Conservation (phyloP, 2,888 invertebrate species). For the Leucophenga montana region DNA sequence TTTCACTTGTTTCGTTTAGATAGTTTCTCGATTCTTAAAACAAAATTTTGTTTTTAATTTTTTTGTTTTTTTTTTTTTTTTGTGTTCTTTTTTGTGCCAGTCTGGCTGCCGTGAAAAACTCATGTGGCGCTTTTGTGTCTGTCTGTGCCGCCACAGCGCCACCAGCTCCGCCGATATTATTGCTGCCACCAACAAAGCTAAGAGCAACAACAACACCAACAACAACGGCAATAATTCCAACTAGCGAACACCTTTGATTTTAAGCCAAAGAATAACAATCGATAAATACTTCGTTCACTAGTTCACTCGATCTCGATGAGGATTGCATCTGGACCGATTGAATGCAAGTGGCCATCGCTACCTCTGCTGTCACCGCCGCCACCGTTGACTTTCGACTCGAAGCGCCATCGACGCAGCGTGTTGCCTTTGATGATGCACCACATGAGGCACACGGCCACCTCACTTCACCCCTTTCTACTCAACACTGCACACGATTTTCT, state of each 20-base stretch:
- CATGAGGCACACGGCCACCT: no score
- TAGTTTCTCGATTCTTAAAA: no score
- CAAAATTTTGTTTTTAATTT: constrained; percentile 21
- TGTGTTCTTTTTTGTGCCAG: constrained; percentile 43
- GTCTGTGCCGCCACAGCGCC: constrained; percentile 48
- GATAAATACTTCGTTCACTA: no score
- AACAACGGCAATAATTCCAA: constrained; percentile 58
- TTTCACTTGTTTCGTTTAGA: no score
- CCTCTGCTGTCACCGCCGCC: neutral
- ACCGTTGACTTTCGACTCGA: constrained; percentile 22
- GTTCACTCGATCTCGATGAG: no score
- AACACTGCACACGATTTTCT: neutral
- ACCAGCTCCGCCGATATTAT: constrained; percentile 4
- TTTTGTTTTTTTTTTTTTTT: constrained; percentile 30
- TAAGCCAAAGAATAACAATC: no score
- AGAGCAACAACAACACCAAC: constrained; percentile 19
- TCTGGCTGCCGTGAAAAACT: constrained; percentile 51
- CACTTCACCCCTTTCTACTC: no score
- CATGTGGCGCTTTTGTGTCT: constrained; percentile 71
- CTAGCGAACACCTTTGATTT: constrained; percentile 53
- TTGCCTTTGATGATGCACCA: constrained; percentile 54
- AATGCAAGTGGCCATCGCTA: no score
- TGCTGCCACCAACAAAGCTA: neutral
- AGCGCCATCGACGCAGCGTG: constrained; percentile 69
- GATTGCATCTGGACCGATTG: no score